Evolutionary conservation across 2,113 vertebrate genomes (phyloP), one percentile per base, ranked within the genome.

Genomic region (Lutjanus erythropterus): DNA sequence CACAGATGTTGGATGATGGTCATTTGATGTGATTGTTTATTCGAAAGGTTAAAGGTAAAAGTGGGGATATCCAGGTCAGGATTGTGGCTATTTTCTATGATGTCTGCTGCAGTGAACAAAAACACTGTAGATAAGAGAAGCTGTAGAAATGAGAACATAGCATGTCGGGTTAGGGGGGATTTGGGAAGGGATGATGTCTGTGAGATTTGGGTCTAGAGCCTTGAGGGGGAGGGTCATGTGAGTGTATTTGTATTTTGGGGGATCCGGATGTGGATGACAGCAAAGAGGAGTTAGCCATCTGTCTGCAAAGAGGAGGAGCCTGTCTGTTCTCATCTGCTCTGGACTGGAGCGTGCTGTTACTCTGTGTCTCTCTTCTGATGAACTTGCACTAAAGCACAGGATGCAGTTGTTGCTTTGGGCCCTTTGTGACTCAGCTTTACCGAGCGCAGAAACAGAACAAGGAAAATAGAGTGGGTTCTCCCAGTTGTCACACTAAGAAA

Each of bases 121-220:
- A 52, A 59, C 16, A 41, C 35, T 15, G 31, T 5, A 18, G 19
- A 71, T 9, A 8, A 37, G 29, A 39, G 41, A 60, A 25, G 39
- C 6, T 18, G n/a, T 2, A 9, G 66, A 53, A 74, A 56, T 66
- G 61, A 66, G 42, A 47, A 4, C 68, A 0, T 0, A 31, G 62
- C 53, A 12, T 74, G 53, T 46, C 1, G 49, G 18, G 10, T 23
- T n/a, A n/a, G 10, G 46, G 46, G 67, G 81, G 78, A 87, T 87
- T 84, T 77, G 55, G 60, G 47, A 75, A 59, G 37, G 61, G 78
- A 79, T 78, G 81, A 73, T 52, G 75, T 69, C 50, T 77, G 67
- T 47, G 50, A 60, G 67, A 68, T 75, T 79, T 78, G 52, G 47
- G 46, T 74, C n/a, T 46, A 52, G 49, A 73, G 46, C 44, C 5